A percentile compares a stretch with the other conserved stretches of the same genome.
phyloP scores from a whole-genome alignment of 2,797 vertebrate species.

The Paramormyrops hopkinsi region DNA sequence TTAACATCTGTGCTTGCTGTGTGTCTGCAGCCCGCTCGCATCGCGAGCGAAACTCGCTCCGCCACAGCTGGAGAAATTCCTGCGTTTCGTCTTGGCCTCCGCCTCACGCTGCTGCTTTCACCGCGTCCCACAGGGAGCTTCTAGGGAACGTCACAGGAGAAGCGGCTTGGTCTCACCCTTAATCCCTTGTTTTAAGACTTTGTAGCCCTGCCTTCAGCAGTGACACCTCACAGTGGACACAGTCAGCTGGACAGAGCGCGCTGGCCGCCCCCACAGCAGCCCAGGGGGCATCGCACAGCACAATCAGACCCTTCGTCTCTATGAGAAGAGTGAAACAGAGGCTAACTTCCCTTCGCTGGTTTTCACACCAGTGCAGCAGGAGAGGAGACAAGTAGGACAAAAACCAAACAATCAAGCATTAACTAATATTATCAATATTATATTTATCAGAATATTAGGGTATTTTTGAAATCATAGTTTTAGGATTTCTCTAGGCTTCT shows the following conservation, averaged over 20 bases:
- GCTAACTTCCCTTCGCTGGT: background rate
- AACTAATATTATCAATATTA: background rate
- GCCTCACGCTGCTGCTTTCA: background rate
- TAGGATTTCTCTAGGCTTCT: background rate
- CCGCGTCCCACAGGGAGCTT: background rate
- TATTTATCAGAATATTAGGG: background rate
- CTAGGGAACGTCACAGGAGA: background rate
- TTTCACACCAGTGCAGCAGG: background rate
- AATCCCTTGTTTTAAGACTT: background rate
- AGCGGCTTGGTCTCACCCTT: background rate
- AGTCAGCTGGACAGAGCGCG: background rate
- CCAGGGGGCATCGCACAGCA: background rate
- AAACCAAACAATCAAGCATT: background rate
- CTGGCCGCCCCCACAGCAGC: background rate
- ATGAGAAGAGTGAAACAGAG: background rate
- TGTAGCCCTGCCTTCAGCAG: background rate
- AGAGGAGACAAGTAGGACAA: background rate
- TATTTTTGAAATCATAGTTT: background rate
- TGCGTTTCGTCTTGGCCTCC: background rate
- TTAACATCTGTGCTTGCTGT: background rate
- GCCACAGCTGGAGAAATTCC: background rate
- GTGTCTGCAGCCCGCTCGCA: background rate
- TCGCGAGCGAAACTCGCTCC: background rate
- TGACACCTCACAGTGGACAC: background rate
- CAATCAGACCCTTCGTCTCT: background rate